Conservation (phyloP, 2,888 invertebrate genomes). For the Lepidochitona cinerea region DNA sequence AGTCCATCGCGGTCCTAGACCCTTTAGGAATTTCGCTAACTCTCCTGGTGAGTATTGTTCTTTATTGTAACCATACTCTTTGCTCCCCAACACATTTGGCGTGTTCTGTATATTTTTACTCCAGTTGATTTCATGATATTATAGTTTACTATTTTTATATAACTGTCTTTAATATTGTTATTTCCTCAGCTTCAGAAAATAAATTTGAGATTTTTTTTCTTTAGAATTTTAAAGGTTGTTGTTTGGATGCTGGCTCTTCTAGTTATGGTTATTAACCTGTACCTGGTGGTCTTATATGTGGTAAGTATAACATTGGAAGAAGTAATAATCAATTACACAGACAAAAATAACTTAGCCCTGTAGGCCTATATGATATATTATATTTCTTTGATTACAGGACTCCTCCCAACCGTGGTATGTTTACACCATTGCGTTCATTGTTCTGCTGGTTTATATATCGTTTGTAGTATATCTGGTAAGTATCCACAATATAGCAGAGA, state of each 20-base stretch:
- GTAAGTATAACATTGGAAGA: constrained; percentile 42
- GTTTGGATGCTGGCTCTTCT: constrained; percentile 47
- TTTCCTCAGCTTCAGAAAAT: too few relatives aligned
- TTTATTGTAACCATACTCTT: too few relatives aligned
- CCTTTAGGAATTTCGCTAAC: background rate
- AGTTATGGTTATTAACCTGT: constrained; percentile 52
- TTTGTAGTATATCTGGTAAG: constrained; percentile 51
- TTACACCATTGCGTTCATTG: constrained; percentile 35
- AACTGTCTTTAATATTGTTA: too few relatives aligned
- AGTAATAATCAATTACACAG: too few relatives aligned
- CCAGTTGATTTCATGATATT: too few relatives aligned
- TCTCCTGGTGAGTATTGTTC: background rate
- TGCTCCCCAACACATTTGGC: too few relatives aligned
- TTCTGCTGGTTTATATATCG: constrained; percentile 34
- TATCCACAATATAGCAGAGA: background rate
- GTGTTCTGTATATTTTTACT: too few relatives aligned
- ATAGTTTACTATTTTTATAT: too few relatives aligned
- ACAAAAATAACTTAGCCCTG: too few relatives aligned
- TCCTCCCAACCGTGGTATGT: constrained; percentile 39
- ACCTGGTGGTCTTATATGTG: constrained; percentile 48
- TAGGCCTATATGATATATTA: background rate
- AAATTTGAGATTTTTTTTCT: too few relatives aligned
- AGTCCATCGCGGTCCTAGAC: background rate
- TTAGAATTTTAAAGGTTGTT: constrained; percentile 41
- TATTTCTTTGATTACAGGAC: constrained; percentile 32